phyloP scores from a whole-genome alignment of 2,888 invertebrate species.

The Yponomeuta plumbellus region DNA sequence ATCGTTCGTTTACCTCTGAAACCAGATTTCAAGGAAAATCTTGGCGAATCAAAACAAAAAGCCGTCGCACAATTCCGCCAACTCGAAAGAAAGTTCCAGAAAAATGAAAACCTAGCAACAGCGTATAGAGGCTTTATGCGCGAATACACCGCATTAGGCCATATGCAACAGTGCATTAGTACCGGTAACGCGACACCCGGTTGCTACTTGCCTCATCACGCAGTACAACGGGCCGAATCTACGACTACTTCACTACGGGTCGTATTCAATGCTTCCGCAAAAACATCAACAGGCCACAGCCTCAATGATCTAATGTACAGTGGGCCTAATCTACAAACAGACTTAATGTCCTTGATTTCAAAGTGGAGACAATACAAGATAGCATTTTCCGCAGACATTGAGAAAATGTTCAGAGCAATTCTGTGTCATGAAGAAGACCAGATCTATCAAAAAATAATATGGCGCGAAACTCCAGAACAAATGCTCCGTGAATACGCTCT shows the following conservation, averaged over 20 bases:
- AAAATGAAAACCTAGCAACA: conserved; percentile 18
- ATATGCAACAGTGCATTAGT: conserved; percentile 21
- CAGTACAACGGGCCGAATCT: conserved; percentile 23
- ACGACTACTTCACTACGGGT: conserved; percentile 25
- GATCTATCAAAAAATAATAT: conserved; percentile 14
- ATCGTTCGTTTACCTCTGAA: too few relatives aligned
- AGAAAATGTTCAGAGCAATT: conserved; percentile 11
- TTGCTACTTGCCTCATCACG: conserved; percentile 14
- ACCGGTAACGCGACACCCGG: not conserved
- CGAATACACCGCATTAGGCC: conserved; percentile 21
- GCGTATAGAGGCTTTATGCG: conserved; percentile 23
- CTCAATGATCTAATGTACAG: conserved; percentile 16
- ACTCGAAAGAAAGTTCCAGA: too few relatives aligned
- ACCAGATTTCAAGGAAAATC: too few relatives aligned
- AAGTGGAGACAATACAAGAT: not conserved
- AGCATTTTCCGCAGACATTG: conserved; percentile 2
- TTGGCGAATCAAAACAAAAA: too few relatives aligned
- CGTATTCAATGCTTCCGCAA: conserved; percentile 25
- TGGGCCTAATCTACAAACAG: conserved; percentile 1
- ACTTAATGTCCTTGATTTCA: not conserved
- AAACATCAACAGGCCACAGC: conserved; percentile 13
- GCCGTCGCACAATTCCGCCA: too few relatives aligned
- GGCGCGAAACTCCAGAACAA: not conserved
- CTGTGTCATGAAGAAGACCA: conserved; percentile 12
- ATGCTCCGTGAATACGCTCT: conserved; percentile 9